Evolutionary conservation across 2,797 vertebrate genomes (phyloP), one percentile per base, ranked within the genome.

Genomic region (Onychomys leucogaster): DNA sequence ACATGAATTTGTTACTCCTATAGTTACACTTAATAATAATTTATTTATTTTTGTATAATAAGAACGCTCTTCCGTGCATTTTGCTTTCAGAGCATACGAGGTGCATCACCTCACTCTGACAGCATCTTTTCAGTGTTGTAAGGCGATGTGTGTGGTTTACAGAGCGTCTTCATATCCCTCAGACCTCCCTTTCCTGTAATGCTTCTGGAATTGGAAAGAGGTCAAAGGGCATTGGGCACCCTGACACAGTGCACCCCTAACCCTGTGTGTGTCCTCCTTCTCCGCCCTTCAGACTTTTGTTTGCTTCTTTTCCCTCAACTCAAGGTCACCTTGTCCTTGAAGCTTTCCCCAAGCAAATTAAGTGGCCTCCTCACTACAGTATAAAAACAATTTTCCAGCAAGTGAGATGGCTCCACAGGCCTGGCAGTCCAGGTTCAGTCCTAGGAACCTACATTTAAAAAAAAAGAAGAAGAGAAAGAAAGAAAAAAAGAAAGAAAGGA

Each of bases 41-140:
- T 90, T 73, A 83, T 93, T 96, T 92, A 69, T 92, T 94, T 97
- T 90, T 46, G n/a, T 91, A 16, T 92, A 71, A 94, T 90, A 94
- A 95, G 69, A 88, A 71, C 49, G 1, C 27, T 80, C 16, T 37
- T 63, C 71, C 16, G 41, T 61, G 43, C 21, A 23, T 90, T 93
- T 96, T 94, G n/a, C 85, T 95, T 95, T 76, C 90, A 93, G 95
- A 81, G 34, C 43, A 34, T 23, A 83, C 0, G 1, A 25, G 41
- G n/a, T 55, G 10, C 63, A 67, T 6, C 34, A 21, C 63, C 76
- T 76, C 23, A 80, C 61, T 91, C 61, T 80, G 71, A 55, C 14
- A 82, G 12, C 6, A 25, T 57, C 14, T 4, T 71, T 83, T 89
- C 69, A 86, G 41, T 52, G 55, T 37, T 83, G 19, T 46, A 19